phyloP scores from a whole-genome alignment of 2,113 vertebrate species.

The Otolemur garnettii region DNA sequence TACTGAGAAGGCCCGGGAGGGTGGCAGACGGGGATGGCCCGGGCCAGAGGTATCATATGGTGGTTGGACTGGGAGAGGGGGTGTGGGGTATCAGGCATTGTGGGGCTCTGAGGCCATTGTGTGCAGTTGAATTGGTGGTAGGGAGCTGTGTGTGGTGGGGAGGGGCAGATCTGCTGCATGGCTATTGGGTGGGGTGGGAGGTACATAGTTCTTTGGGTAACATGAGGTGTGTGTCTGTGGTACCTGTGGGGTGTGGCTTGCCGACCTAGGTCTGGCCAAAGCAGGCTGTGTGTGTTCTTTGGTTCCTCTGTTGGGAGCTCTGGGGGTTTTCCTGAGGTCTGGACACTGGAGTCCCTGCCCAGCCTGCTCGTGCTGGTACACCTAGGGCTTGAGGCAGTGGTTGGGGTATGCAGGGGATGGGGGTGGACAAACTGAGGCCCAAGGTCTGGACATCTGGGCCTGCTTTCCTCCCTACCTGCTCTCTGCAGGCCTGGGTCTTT shows the following conservation, averaged over 20 bases:
- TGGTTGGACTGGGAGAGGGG: not conserved
- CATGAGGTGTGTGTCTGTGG: not conserved
- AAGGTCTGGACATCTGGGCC: not conserved
- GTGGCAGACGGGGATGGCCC: not conserved
- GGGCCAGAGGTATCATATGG: constrained; percentile 46
- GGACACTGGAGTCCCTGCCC: not conserved
- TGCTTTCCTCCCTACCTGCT: not conserved
- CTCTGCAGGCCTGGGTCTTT: not conserved
- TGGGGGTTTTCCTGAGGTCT: constrained; percentile 46
- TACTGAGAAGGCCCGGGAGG: not conserved
- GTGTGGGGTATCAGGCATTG: fast-evolving
- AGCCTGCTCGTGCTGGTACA: not conserved
- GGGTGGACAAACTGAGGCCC: not conserved
- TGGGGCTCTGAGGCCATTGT: not conserved
- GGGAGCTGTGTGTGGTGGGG: not conserved
- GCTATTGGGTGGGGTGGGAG: not conserved
- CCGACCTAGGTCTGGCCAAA: not conserved
- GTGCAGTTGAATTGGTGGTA: not conserved
- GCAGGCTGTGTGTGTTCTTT: not conserved
- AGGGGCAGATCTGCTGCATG: not conserved
- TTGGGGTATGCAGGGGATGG: not conserved
- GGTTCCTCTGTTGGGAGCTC: not conserved
- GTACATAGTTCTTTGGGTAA: not conserved
- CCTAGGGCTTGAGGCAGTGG: too few species aligned
- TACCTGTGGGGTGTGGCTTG: not conserved